Evolutionary conservation across 2,113 vertebrate species (phyloP).

Genomic region (Eidolon helvum): DNA sequence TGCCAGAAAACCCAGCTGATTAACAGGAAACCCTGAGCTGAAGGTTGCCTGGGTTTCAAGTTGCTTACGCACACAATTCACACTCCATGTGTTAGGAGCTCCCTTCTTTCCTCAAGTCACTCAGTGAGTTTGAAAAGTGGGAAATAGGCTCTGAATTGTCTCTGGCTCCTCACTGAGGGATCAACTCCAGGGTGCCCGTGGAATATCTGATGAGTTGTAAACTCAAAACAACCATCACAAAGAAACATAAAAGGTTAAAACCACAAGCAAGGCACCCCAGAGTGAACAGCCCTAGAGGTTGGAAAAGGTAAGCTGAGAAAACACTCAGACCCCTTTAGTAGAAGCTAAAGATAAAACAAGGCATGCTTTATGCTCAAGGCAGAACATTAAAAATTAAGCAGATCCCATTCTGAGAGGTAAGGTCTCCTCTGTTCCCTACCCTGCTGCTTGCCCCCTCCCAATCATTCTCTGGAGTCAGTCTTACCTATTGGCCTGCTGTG

Average conservation of each 20-base stretch:
- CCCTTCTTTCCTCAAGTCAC: conserved; percentile 12
- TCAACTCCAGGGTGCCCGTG: not conserved
- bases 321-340: not conserved
- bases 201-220: conserved; percentile 70
- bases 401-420: conserved; percentile 33
- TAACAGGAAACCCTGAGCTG: conserved; percentile 53
- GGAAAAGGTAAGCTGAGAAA: conserved; percentile 59
- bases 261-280: conserved; percentile 31
- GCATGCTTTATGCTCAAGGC: conserved; percentile 52
- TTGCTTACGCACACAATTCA: conserved; percentile 57
- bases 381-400: conserved; percentile 73
- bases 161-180: conserved; percentile 8
- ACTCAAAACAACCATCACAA: conserved; percentile 59
- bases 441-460: no score
- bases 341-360: conserved; percentile 60
- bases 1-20: conserved; percentile 67
- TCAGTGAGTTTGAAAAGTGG: conserved; percentile 41
- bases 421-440: not conserved
- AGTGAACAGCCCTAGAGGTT: not conserved
- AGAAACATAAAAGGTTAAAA: conserved; percentile 71
- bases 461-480: not conserved
- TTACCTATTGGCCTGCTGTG: not conserved
- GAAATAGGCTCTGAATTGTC: conserved; percentile 48
- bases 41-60: conserved; percentile 60
- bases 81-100: conserved; percentile 49